Base-by-base conservation (phyloP, 2,113 vertebrate species). In the Tautogolabrus adspersus region DNA sequence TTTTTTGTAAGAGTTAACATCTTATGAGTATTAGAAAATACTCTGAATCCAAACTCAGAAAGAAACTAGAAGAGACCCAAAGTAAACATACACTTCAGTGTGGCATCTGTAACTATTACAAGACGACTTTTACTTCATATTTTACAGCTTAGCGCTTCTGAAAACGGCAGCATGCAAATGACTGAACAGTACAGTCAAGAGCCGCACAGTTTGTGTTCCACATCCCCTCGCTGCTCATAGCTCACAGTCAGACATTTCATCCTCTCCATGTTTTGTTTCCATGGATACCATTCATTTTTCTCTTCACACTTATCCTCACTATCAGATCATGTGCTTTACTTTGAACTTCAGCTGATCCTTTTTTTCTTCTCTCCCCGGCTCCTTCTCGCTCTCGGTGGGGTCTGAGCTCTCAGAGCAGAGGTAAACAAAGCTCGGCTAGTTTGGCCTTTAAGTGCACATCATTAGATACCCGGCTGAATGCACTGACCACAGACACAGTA, bases 371-470 rank as follows among this genome's bases (percentile, higher is more conserved):
- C 78, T 26, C 8, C 21, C 18, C 30, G 11, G 71, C 54, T 34
- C 67, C 61, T 62, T 59, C 26, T 15, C 46, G 21, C 65, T 74
- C 81, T 81, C 47, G 13, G 13, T 55, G 65, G 79, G 47, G 61
- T 65, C 60, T 44, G 66, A 47, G 30, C 79, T 82, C 62, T 56
- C 56, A 60, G 63, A 76, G 61, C 83, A 82, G 79, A 82, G 82
- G 89, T 91, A 91, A 92, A 86, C 88, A 92, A 81, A 83, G 81
- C 55, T 71, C 47, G 51, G 74, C 84, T 92, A 80, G 92, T 91
- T 83, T 77, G 68, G 74, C 60, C 86, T 57, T 10, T 87, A 81
- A 91, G 84, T 85, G 86, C 75, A 58, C 85, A 86, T 90, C 87
- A 91, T 89, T 85, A 84, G 84, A 74, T 63, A 74, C 82, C 30